A percentile compares a stretch with the other conserved stretches of the same genome.
These are phyloP conservation scores for Euplexia lucipara DNA, from an alignment of 2,888 invertebrate genomes.

Conservation along the genomic window DNA sequence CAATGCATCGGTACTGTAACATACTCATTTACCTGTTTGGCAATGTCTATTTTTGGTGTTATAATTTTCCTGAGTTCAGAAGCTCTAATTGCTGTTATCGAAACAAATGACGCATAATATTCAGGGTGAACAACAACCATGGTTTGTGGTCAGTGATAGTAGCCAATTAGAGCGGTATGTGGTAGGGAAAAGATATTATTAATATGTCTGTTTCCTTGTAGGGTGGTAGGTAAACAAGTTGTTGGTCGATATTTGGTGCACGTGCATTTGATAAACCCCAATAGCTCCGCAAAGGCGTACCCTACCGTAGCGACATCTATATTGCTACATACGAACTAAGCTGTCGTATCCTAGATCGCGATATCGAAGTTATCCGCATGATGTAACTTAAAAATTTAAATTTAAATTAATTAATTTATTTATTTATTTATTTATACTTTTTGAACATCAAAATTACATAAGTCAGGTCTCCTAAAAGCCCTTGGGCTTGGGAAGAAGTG, in stretches of 20 bases:
- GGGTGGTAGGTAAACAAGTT: constrained; percentile 31
- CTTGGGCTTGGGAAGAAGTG: too few relatives aligned
- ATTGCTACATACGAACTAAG: too few relatives aligned
- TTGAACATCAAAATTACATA: too few relatives aligned
- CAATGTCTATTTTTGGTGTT: constrained; percentile 41
- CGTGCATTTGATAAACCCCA: background rate
- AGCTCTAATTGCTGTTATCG: constrained; percentile 42
- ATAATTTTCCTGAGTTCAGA: constrained; percentile 37
- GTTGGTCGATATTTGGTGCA: constrained; percentile 6
- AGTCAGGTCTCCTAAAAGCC: too few relatives aligned
- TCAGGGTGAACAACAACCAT: constrained; percentile 26
- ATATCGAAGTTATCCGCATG: too few relatives aligned
- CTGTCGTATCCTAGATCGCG: too few relatives aligned
- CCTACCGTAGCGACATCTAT: too few relatives aligned
- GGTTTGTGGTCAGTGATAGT: constrained; percentile 52
- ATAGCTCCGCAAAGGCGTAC: too few relatives aligned
- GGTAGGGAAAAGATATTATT: constrained; percentile 42
- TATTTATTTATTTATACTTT: too few relatives aligned
- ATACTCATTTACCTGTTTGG: constrained; percentile 47
- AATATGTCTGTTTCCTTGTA: constrained; percentile 54
- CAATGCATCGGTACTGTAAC: background rate
- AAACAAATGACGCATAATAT: constrained; percentile 46
- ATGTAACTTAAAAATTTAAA: too few relatives aligned
- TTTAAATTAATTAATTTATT: too few relatives aligned
- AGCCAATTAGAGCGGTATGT: constrained; percentile 49